Conservation (phyloP, 2,113 vertebrate genomes). For the Leptobrachium ailaonicum region DNA sequence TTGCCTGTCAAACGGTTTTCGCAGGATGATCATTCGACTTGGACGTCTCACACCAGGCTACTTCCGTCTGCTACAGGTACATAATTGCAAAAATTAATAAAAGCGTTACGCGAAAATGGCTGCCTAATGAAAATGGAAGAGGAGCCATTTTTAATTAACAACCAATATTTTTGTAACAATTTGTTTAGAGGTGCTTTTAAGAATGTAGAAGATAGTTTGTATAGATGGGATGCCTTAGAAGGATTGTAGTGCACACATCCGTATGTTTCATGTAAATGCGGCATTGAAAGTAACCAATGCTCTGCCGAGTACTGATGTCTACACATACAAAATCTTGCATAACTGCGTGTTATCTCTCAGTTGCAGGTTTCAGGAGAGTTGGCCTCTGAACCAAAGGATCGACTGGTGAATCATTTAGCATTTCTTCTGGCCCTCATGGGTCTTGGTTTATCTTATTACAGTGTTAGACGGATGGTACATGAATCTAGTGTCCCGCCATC, state of each 20-base stretch:
- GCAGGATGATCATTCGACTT: constrained; percentile 83
- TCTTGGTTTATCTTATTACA: constrained; percentile 87
- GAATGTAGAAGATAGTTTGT: too few relatives aligned
- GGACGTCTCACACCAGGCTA: constrained; percentile 89
- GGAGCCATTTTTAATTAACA: too few relatives aligned
- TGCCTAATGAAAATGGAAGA: too few relatives aligned
- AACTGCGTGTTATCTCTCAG: constrained; percentile 58
- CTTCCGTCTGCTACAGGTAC: constrained; percentile 90
- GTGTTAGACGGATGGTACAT: constrained; percentile 82
- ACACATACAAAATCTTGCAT: too few relatives aligned
- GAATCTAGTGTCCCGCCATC: constrained; percentile 62
- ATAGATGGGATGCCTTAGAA: too few relatives aligned
- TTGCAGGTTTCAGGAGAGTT: constrained; percentile 85
- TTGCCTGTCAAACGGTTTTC: not conserved
- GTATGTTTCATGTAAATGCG: too few relatives aligned
- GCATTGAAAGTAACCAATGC: too few relatives aligned
- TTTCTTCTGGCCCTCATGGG: constrained; percentile 88
- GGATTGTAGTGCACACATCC: too few relatives aligned
- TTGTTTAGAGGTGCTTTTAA: too few relatives aligned
- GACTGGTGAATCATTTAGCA: constrained; percentile 80
- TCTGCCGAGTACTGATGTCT: too few relatives aligned
- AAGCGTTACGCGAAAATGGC: too few relatives aligned
- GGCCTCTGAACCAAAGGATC: constrained; percentile 73
- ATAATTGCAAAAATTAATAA: not conserved
- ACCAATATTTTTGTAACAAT: too few relatives aligned